Percentiles rank a stretch among this genome's conserved stretches.
These are phyloP conservation scores for Athripsodes cinereus DNA, from an alignment of 2,888 invertebrate genomes.

Conservation along the genomic window DNA sequence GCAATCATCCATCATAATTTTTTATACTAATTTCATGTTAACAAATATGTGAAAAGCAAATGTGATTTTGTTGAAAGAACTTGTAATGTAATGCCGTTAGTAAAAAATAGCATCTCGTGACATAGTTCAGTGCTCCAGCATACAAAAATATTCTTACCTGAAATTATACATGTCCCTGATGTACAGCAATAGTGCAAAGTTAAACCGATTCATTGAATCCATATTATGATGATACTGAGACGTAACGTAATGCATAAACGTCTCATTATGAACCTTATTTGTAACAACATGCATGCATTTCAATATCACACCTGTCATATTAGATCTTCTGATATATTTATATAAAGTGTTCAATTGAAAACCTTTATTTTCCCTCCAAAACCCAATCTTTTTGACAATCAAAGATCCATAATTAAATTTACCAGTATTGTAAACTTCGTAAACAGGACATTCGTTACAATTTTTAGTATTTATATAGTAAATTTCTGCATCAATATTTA, in stretches of 20 bases:
- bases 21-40: too few species aligned
- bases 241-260: constrained; percentile 48
- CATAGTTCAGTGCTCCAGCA: too few species aligned
- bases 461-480: constrained; percentile 33
- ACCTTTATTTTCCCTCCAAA: constrained; percentile 37
- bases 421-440: constrained; percentile 53
- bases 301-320: constrained; percentile 52
- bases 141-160: too few species aligned
- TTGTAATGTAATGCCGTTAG: too few species aligned
- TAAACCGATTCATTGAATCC: constrained; percentile 59
- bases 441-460: constrained; percentile 33
- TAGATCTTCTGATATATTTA: constrained; percentile 39
- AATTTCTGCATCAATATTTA: constrained; percentile 47
- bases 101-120: too few species aligned
- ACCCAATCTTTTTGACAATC: constrained; percentile 44
- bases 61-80: too few species aligned
- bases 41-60: too few species aligned
- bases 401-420: constrained; percentile 47
- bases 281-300: constrained; percentile 51
- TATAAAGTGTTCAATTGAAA: constrained; percentile 30
- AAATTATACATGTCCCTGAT: constrained; percentile 61
- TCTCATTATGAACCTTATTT: constrained; percentile 36
- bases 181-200: constrained; percentile 53
- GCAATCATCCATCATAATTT: too few species aligned
- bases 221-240: constrained; percentile 46